These are phyloP conservation scores for Lethrus apterus DNA, from an alignment of 1,140 invertebrate genomes.

Conservation along the genomic window DNA sequence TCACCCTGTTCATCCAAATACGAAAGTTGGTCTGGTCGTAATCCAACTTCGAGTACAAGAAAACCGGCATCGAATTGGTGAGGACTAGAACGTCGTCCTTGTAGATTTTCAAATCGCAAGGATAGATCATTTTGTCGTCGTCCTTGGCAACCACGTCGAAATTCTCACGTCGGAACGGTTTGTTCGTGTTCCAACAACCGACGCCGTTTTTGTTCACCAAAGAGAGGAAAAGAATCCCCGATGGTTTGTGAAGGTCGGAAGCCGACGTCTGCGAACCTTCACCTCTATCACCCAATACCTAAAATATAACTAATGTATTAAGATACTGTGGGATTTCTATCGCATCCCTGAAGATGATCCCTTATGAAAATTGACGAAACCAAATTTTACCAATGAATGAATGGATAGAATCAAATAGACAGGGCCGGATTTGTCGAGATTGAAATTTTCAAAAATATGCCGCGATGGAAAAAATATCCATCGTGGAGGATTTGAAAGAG, in stretches of 20 bases:
- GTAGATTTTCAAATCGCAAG: constrained; percentile 43
- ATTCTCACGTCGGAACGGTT: constrained; percentile 45
- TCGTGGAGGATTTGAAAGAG: too few relatives aligned
- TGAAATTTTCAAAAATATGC: too few relatives aligned
- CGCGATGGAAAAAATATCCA: too few relatives aligned
- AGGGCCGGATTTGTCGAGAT: too few relatives aligned
- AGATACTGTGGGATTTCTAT: too few relatives aligned
- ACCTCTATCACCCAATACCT: constrained; percentile 54
- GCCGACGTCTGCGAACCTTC: constrained; percentile 52
- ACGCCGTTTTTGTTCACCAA: constrained; percentile 59
- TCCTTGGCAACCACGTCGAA: constrained; percentile 53
- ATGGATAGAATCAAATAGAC: too few relatives aligned
- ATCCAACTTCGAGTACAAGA: constrained; percentile 50
- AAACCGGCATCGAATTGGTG: constrained; percentile 52
- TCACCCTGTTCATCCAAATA: constrained; percentile 41
- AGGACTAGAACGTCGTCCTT: constrained; percentile 52
- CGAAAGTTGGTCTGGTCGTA: constrained; percentile 51
- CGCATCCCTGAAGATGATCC: too few relatives aligned
- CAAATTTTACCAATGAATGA: too few relatives aligned
- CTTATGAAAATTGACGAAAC: too few relatives aligned
- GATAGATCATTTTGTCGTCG: constrained; percentile 56
- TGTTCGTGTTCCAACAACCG: constrained; percentile 62
- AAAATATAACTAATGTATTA: constrained; percentile 33
- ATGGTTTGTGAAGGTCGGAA: constrained; percentile 46
- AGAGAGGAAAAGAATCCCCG: constrained; percentile 54